Base-by-base conservation (phyloP, 2,113 vertebrate genomes). In the Syngnathus scovelli region DNA sequence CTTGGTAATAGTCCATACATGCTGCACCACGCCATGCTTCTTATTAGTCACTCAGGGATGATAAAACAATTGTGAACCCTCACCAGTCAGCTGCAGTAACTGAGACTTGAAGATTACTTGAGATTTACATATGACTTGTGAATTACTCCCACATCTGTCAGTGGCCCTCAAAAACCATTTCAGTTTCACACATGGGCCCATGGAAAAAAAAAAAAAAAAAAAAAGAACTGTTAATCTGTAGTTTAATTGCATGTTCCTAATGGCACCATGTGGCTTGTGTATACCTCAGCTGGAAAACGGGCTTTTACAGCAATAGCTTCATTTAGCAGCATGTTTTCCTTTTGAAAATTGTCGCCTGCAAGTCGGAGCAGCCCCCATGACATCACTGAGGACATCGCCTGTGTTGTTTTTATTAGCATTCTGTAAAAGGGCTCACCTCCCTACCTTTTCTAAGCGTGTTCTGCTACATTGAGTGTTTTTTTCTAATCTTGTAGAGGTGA, bases 351-450 rank as follows among this genome's bases (percentile, higher is more conserved):
- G 21, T 43, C 6, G n/a, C 46, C 12, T 41, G 12, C 21, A 52
- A 54, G 49, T 62, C 36, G 3, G 27, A 18, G 49, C 48, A 39
- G 33, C 9, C 19, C 55, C 9, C 7, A 68, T 60, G 23, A 48
- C 66, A 68, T 68, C 66, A 68, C 56, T 67, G n/a, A 55, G 2
- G 65, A 43, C 65, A 37, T 36, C 44, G 51, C 19, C 18, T 38
- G 54, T 66, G 13, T 21, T 60, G 58, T 44, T 62, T 43, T 43
- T 23, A 62, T 43, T 62, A n/a, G 38, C 15, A 23, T 37, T 43
- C 21, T 21, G 13, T 9, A 55, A 33, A 39, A 15, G 43, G 52
- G 12, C 41, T 13, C 21, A 21, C 23, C 41, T 51, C 39, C 13
- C 59, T 55, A 23, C 12, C 18, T 48, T 64, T 56, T 48, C n/a